Evolutionary conservation across 2,113 vertebrate genomes (phyloP).

Genomic region (Eudyptes chrysolophus): DNA sequence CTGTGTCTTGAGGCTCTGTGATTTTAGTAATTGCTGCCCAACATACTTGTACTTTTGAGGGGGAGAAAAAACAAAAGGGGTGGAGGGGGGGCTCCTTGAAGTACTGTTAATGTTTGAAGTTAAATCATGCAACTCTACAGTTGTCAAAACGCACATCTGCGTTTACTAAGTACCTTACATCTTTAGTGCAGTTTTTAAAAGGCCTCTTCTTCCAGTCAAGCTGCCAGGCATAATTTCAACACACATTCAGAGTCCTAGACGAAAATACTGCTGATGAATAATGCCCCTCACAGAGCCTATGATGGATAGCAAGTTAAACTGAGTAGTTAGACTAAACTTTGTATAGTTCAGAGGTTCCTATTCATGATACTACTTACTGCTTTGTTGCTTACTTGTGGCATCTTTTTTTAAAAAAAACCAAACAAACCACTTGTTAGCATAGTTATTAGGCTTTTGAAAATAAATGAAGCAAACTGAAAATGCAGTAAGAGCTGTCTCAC

Average conservation of each 20-base stretch:
- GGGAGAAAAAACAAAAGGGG: not conserved
- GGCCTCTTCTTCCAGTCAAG: not conserved
- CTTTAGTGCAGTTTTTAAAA: not conserved
- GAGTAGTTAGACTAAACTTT: not conserved
- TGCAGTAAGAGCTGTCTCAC: not conserved
- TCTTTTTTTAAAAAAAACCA: not conserved
- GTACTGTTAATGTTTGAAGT: not conserved
- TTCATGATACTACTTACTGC: not conserved
- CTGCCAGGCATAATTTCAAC: not conserved
- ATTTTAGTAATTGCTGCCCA: not conserved
- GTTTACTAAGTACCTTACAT: not conserved
- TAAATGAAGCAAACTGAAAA: not conserved
- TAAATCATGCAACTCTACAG: not conserved
- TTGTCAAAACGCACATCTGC: not conserved
- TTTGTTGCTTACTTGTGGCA: not conserved
- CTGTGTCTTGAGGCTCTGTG: not conserved
- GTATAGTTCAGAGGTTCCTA: not conserved
- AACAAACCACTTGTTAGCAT: not conserved
- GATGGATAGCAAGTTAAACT: not conserved
- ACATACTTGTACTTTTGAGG: not conserved
- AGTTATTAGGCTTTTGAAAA: not conserved
- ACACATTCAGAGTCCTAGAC: not conserved
- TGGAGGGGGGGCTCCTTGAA: rapidly evolving
- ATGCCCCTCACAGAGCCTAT: not conserved
- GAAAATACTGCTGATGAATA: not conserved